Evolutionary conservation across 2,113 vertebrate species (phyloP), one percentile per base, ranked within the genome.

Genomic region (Antechinus flavipes): DNA sequence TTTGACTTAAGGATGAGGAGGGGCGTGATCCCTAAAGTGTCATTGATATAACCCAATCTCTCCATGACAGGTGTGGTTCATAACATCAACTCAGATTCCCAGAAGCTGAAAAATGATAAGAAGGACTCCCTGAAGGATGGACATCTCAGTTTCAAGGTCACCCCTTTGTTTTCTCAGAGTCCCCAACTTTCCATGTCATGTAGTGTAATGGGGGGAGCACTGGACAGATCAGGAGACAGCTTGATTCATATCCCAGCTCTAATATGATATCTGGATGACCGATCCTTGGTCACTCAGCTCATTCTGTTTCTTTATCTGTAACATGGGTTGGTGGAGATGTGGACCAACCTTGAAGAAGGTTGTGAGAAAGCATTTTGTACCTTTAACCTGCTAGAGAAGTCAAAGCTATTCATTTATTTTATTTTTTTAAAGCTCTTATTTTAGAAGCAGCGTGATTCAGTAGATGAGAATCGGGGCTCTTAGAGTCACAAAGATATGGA

Each of bases 91-190:
- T 30, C 55, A 50, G 97, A 96, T 10, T n/a, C 50, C 1, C 46
- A 42, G 58, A 91, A 93, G 93, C 94, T 94, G 26, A 8, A 2
- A 14, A 89, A 6, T 93, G 46, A 95, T 92, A 94, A 95, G 46
- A 95, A 95, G 42, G 94, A 98, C 6, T 47, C 94, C 84, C 84
- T 95, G 46, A 97, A 95, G 96, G 93, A 22, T 61, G 53, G 35
- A 14, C 55, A 50, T 16, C n/a, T 30, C 35, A 0, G 55, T 49
- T 9, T 54, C 92, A 97, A 98, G 98, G 97, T 97, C 90, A 93
- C 26, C 35, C 24, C 52, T 42, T 42, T 42, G 16, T 23, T 42
- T 19, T 84, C 19, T 84, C 35, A 84, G 68, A 19, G n/a, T 23
- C 68, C 58, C 68, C 68, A 76, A 14, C 68, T 76, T n/a, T 6